Base-by-base conservation (phyloP, 2,888 invertebrate species). In the Archips xylosteana region DNA sequence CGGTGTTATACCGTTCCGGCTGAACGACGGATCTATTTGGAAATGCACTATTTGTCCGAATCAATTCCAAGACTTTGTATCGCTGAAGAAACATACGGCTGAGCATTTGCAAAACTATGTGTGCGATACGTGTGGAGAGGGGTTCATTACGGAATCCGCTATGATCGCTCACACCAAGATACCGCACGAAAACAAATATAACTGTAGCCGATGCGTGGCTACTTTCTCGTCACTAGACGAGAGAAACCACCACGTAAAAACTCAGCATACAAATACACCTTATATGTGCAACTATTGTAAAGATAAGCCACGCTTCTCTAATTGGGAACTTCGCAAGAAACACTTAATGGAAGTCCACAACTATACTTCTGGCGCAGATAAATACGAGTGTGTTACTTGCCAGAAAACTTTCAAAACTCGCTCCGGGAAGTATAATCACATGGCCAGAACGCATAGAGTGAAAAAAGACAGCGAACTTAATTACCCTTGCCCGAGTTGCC, bases 91-190 rank as follows among this genome's bases (percentile, higher is more conserved):
- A 60, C 94, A 94, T 73, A 94, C 94, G 0, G 83, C 89, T 0
- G 89, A 89, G 75, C 94, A 94, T 78, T 94, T 92, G 65, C 92
- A 93, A 76, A 94, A 94, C 74, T 94, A 92, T 73, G 94, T 94
- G 9, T 94, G 94, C 75, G 93, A 94, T 76, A 90, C 92, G 0
- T 94, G 94, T 68, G 94, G 94, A 0, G 92, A 92, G 78, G 94
- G 94, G 0, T 94, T 94, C 73, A 92, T 94, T 6, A 94, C 94
- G 0, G 92, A 93, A 78, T 91, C 91, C 0, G 91, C 92, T 0
- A 92, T 94, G 89, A 85, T 92, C 61, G 91, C 92, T 5, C 94
- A 94, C 71, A 91, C 90, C 0, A 94, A 91, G 79, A 86, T 92
- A 79, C 94, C 94, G 0, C 94, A 94, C 68, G 93, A 92, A 76